Conservation (phyloP, 2,113 vertebrate genomes). For the Zosterops japonicus region DNA sequence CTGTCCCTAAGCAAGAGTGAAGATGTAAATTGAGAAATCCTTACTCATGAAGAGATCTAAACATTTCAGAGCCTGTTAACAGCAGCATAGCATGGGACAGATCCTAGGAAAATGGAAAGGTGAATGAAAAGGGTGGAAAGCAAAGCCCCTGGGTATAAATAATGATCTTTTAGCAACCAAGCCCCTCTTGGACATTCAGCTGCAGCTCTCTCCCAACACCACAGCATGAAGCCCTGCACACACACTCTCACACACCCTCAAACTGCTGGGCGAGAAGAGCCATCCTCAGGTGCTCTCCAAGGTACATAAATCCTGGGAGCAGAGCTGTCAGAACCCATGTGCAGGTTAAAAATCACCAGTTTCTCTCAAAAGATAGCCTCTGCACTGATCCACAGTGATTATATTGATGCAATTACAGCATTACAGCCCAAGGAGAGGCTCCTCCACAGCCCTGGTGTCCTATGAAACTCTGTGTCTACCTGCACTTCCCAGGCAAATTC, state of each 20-base stretch:
- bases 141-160: not conserved
- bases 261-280: not conserved
- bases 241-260: not conserved
- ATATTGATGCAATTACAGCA: not conserved
- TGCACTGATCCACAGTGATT: not conserved
- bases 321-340: not conserved
- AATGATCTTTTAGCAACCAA: not conserved
- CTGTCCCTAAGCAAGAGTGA: not conserved
- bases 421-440: not conserved
- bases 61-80: not conserved
- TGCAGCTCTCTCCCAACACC: not conserved
- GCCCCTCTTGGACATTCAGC: not conserved
- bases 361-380: not conserved
- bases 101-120: not conserved
- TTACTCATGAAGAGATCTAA: not conserved
- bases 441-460: not conserved
- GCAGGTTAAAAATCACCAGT: not conserved
- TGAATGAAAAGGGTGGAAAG: not conserved
- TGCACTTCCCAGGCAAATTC: not conserved
- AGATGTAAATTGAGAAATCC: not conserved
- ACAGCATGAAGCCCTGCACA: not conserved
- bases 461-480: fast-evolving
- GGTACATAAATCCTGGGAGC: not conserved
- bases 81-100: not conserved
- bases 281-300: not conserved